Percentiles rank a stretch among this genome's conserved stretches.
These are phyloP conservation scores for Toxonevra muliebris DNA, from an alignment of 2,888 invertebrate species.

Conservation along the genomic window DNA sequence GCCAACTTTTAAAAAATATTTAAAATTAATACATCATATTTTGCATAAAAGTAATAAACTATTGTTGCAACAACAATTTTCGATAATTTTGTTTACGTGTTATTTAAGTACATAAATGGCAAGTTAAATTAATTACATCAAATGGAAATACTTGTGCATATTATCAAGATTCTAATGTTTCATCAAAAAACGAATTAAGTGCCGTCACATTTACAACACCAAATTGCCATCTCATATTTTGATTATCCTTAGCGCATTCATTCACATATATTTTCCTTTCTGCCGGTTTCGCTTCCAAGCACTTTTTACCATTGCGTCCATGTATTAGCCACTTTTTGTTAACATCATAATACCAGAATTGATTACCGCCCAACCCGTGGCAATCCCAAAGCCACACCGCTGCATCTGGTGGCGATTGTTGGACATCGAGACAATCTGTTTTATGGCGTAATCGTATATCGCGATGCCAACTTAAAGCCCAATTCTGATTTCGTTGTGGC, in stretches of 20 bases:
- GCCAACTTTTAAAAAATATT: too few species aligned
- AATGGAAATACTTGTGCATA: background rate
- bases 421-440: conserved; percentile 88
- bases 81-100: background rate
- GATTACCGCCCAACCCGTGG: conserved; percentile 93
- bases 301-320: conserved; percentile 72
- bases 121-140: background rate
- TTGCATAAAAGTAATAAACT: too few species aligned
- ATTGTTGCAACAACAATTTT: background rate
- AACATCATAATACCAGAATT: conserved; percentile 85
- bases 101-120: background rate
- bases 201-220: conserved; percentile 58
- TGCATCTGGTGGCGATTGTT: conserved; percentile 75
- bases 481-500: conserved; percentile 60
- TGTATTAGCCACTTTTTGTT: conserved; percentile 64
- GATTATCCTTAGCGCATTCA: conserved; percentile 67
- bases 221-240: conserved; percentile 61
- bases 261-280: conserved; percentile 76
- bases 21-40: too few species aligned
- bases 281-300: conserved; percentile 78
- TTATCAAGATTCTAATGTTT: conserved; percentile 13
- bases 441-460: conserved; percentile 68
- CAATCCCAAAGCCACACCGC: conserved; percentile 86
- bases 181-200: conserved; percentile 48
- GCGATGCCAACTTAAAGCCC: conserved; percentile 63